Evolutionary conservation across 92 coral and sea anemone species (phyloP).

Genomic region (Zoanthus solanderi): DNA sequence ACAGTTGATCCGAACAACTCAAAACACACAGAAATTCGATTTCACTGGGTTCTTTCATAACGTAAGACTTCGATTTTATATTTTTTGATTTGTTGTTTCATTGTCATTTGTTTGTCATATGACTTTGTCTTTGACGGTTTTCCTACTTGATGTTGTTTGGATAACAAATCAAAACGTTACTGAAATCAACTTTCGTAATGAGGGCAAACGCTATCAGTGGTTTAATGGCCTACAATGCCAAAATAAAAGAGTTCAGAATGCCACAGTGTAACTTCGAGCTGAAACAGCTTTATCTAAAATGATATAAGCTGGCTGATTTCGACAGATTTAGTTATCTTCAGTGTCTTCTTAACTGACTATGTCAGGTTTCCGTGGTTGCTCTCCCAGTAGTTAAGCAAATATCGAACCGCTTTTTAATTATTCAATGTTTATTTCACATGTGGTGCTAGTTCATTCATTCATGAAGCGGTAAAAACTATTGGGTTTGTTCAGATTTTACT

Average conservation of each 20-base stretch:
- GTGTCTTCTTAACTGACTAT: neutral
- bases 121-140: slow-evolving; percentile 26
- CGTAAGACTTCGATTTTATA: neutral
- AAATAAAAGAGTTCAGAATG: neutral
- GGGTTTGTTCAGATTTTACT: neutral
- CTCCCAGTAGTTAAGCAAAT: slow-evolving; percentile 32
- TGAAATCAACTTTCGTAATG: neutral
- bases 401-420: slow-evolving; percentile 29
- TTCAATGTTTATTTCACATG: slow-evolving; percentile 10
- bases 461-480: neutral
- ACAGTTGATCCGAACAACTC: neutral
- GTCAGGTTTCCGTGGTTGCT: slow-evolving; percentile 18
- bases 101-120: neutral
- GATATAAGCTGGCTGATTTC: no score
- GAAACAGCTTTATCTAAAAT: neutral
- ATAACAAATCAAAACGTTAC: slow-evolving; percentile 41
- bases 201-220: slow-evolving; percentile 14
- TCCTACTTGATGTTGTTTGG: slow-evolving; percentile 65
- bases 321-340: neutral
- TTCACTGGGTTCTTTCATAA: neutral
- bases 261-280: neutral
- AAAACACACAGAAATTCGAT: neutral
- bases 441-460: slow-evolving; percentile 14
- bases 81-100: neutral
- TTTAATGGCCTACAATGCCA: slow-evolving; percentile 26